phyloP scores from a whole-genome alignment of 2,797 vertebrate genomes.

The Anas capensis region DNA sequence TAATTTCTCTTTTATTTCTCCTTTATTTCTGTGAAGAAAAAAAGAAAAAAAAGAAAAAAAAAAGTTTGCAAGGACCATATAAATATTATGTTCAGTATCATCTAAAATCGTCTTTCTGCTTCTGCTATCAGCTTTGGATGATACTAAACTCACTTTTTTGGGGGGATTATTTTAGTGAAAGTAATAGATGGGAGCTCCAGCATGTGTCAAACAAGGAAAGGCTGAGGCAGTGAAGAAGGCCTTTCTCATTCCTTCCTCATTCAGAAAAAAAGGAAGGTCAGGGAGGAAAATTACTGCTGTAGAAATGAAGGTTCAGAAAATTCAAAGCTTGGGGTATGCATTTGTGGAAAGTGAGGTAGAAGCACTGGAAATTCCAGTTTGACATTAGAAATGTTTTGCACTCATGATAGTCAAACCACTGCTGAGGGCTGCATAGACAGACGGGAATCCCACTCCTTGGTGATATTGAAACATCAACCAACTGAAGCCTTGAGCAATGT shows the following conservation, averaged over 20 bases:
- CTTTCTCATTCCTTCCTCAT: background rate
- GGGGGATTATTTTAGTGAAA: background rate
- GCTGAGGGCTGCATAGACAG: accelerated
- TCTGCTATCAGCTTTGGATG: background rate
- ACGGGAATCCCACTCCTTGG: background rate
- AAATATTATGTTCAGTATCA: background rate
- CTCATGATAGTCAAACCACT: background rate
- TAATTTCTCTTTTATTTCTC: no score
- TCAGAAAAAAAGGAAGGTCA: background rate
- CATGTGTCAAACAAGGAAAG: background rate
- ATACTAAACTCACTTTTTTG: background rate
- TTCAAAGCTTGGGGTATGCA: background rate
- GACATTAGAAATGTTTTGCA: background rate
- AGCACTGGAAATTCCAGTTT: background rate
- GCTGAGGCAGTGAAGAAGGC: background rate
- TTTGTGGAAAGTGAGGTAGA: background rate
- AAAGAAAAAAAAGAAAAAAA: background rate
- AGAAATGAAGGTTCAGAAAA: background rate
- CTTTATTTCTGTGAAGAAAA: no score
- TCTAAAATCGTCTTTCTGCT: background rate
- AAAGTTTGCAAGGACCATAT: background rate
- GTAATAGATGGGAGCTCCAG: background rate
- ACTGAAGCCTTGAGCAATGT: background rate
- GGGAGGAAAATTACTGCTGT: background rate
- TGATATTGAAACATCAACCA: accelerated